Base-by-base conservation (phyloP, 2,113 vertebrate species). In the Tupaia tana region DNA sequence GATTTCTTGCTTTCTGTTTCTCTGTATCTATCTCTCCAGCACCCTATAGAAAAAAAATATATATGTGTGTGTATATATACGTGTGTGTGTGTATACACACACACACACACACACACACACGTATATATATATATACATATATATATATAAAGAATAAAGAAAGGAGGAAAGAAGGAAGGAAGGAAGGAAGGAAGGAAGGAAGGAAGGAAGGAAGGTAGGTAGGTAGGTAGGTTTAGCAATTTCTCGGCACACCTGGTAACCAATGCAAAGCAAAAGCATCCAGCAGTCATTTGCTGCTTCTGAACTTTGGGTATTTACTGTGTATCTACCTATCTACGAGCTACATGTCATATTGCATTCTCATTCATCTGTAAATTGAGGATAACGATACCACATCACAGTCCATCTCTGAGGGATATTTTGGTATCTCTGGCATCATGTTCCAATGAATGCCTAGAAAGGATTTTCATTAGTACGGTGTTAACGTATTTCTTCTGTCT, bases 401-500 rank as follows among this genome's bases (percentile, higher is more conserved):
- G 29, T 24, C 78, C 9, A 79, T 79, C 34, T 92, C 64, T 29
- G 19, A 29, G 54, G 43, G 58, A 82, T 15, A 67, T 81, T 64
- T 75, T 83, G 43, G 59, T 87, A n/a, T 79, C 58, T 7, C 4
- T 34, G 27, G 54, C 56, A 34, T 19, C 61, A 73, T 15, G 43
- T 70, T 90, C 82, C 79, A 87, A 7, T 0, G 31, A 90, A 90
- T 54, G 85, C 82, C 70, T 94, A 22, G 31, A 31, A 81, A 81
- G 81, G 75, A 82, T 34, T 43, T 59, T 81, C 71, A 79, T 93
- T 96, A 96, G 83, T 29, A 15, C 12, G 84, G 63, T 43, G 43
- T 43, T 43, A 56, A 34, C n/a, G 3, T 70, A 82, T 75, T 86
- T 75, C 31, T 86, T 69, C 61, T 31, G 22, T 59, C 86, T 87